phyloP scores from a whole-genome alignment of 1,140 invertebrate species.

The Cherax destructor region DNA sequence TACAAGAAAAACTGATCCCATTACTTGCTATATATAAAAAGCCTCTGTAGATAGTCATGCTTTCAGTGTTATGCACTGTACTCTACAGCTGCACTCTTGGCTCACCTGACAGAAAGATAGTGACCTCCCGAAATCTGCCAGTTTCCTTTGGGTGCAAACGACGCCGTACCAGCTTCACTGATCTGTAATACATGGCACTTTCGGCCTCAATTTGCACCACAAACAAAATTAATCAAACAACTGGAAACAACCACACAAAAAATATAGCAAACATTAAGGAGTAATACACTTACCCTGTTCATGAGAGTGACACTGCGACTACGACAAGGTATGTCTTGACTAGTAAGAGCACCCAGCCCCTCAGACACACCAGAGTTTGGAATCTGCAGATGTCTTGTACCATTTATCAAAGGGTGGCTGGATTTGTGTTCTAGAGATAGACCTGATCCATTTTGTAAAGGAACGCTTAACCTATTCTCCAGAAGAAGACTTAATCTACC shows the following conservation, averaged over 20 bases:
- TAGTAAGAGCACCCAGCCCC: not conserved
- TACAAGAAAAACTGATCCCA: too few species aligned
- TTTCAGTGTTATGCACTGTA: not conserved
- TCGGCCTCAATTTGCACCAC: slow-evolving; percentile 15
- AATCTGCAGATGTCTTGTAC: not conserved
- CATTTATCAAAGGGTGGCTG: not conserved
- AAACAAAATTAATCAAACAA: not conserved
- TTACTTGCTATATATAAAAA: too few species aligned
- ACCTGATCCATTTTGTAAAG: slow-evolving; percentile 8
- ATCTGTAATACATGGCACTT: slow-evolving; percentile 34
- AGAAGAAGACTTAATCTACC: not conserved
- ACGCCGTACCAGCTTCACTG: not conserved
- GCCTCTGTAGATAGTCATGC: not conserved
- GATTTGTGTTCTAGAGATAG: not conserved
- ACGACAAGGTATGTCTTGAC: not conserved
- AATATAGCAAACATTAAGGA: too few species aligned
- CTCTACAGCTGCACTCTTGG: not conserved
- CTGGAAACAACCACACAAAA: not conserved
- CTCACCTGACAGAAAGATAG: slow-evolving; percentile 49
- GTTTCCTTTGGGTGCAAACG: slow-evolving; percentile 31
- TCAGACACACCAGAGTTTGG: not conserved
- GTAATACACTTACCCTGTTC: slow-evolving; percentile 18
- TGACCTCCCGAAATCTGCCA: slow-evolving; percentile 31
- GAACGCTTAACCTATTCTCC: not conserved
- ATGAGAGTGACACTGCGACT: slow-evolving; percentile 41